These are phyloP conservation scores for Herpailurus yagouaroundi DNA, from an alignment of 2,113 vertebrate species.

Conservation along the genomic window DNA sequence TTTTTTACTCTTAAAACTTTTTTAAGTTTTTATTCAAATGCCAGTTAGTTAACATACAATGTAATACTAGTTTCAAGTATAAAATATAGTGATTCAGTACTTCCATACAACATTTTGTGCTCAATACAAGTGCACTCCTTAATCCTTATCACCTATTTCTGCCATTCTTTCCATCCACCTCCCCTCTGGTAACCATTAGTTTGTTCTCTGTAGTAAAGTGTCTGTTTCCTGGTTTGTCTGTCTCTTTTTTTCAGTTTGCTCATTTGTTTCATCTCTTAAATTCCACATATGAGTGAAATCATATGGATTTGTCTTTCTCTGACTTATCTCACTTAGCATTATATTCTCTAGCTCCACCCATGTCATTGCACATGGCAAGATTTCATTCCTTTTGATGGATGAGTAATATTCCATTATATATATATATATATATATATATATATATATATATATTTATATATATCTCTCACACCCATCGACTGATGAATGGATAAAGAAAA, in stretches of 20 bases:
- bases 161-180: background rate
- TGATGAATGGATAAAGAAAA: too few species aligned
- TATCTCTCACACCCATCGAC: too few species aligned
- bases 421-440: too few species aligned
- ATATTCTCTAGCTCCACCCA: background rate
- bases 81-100: background rate
- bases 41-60: background rate
- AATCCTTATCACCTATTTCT: background rate
- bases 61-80: background rate
- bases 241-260: background rate
- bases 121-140: background rate
- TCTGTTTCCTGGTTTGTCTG: background rate
- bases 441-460: too few species aligned
- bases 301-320: background rate
- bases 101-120: background rate
- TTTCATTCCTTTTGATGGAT: background rate
- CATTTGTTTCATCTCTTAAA: background rate
- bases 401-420: background rate
- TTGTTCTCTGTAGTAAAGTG: background rate
- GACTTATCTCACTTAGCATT: background rate
- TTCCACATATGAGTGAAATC: background rate
- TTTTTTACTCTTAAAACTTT: background rate
- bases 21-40: background rate
- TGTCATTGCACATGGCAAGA: background rate
- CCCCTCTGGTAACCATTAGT: background rate